Evolutionary conservation across 2,888 invertebrate species (phyloP).

Genomic region (Plagodis dolabraria): DNA sequence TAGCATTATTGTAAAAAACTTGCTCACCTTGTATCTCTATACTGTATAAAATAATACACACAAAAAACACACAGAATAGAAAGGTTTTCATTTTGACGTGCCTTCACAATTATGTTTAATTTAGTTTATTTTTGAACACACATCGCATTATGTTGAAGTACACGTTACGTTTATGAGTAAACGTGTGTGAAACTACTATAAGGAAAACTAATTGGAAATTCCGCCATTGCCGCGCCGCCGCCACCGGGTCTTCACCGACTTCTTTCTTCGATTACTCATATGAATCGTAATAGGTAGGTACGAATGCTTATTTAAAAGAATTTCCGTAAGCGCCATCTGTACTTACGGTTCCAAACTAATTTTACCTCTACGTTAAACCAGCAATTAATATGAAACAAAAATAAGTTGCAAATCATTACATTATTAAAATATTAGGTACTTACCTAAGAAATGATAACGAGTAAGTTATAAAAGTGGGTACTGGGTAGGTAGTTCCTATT

Average conservation of each 20-base stretch:
- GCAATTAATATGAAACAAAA: no score
- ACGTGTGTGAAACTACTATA: conserved; percentile 5
- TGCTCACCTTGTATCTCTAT: conserved; percentile 19
- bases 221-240: background rate
- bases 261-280: conserved; percentile 17
- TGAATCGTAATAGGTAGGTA: background rate
- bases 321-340: conserved; percentile 8
- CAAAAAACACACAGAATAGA: conserved; percentile 9
- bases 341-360: background rate
- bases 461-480: no score
- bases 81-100: conserved; percentile 12
- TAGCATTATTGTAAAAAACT: conserved; percentile 5
- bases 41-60: conserved; percentile 13
- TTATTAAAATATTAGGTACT: no score
- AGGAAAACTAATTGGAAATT: conserved; percentile 13
- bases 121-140: conserved; percentile 1
- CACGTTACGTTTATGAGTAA: background rate
- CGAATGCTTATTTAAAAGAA: background rate
- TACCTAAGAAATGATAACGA: no score
- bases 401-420: no score
- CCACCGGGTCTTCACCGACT: conserved; percentile 9
- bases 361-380: no score
- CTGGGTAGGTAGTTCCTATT: no score
- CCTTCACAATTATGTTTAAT: background rate
- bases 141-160: conserved; percentile 7